Evolutionary conservation across 2,113 vertebrate species (phyloP).

Genomic region (Amblyornis subalaris): DNA sequence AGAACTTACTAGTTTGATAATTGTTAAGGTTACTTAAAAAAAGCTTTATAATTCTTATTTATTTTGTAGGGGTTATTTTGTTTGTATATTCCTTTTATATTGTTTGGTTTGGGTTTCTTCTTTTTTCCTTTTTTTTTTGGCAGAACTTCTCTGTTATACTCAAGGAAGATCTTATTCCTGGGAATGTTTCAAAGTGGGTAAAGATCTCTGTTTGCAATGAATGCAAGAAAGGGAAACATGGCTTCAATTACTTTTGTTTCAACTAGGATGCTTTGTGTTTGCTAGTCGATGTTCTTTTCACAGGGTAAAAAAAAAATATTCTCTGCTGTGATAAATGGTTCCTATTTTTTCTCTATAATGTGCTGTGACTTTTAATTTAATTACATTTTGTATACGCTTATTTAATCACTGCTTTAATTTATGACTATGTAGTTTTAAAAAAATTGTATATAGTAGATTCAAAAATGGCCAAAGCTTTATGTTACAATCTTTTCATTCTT

Average conservation of each 20-base stretch:
- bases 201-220: conserved; percentile 72
- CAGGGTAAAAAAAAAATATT: conserved; percentile 92
- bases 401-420: conserved; percentile 93
- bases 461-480: conserved; percentile 81
- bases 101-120: conserved; percentile 60
- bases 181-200: conserved; percentile 78
- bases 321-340: conserved; percentile 91
- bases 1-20: conserved; percentile 93
- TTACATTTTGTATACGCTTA: conserved; percentile 88
- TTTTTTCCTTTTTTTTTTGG: conserved; percentile 42
- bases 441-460: conserved; percentile 94
- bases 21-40: conserved; percentile 87
- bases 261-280: conserved; percentile 79
- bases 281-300: conserved; percentile 87
- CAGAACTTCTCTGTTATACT: conserved; percentile 82
- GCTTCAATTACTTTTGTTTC: conserved; percentile 73
- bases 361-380: conserved; percentile 91
- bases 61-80: conserved; percentile 82
- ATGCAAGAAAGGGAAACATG: conserved; percentile 76
- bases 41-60: conserved; percentile 91
- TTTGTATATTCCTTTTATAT: conserved; percentile 61
- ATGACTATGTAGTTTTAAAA: conserved; percentile 86
- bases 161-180: conserved; percentile 77
- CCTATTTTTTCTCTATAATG: conserved; percentile 85
- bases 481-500: conserved; percentile 86